Evolutionary conservation across 1,140 invertebrate genomes (phyloP).

Genomic region (Pseudomyrmex gracilis): DNA sequence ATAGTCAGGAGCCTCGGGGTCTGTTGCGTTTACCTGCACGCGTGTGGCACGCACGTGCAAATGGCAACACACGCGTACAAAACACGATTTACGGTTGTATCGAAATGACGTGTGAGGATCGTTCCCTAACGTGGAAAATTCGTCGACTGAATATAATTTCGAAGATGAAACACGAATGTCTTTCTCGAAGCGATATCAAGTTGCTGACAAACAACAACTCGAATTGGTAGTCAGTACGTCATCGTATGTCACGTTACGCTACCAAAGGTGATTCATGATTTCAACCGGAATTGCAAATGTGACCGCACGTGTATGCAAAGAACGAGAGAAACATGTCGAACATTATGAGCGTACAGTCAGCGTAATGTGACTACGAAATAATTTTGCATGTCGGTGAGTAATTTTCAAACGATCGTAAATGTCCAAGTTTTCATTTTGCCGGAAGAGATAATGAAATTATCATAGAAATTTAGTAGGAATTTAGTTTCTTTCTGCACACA

Average conservation of each 20-base stretch:
- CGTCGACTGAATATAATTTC: conserved; percentile 32
- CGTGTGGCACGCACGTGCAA: conserved; percentile 65
- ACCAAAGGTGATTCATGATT: conserved; percentile 61
- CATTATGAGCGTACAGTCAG: conserved; percentile 20
- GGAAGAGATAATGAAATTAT: conserved; percentile 13
- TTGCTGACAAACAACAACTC: neutral
- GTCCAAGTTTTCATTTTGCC: neutral
- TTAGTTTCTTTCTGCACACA: neutral
- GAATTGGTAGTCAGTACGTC: conserved; percentile 53
- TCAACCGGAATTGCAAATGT: conserved; percentile 41
- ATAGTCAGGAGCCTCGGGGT: conserved; percentile 73
- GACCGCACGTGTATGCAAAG: neutral
- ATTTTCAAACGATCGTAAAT: conserved; percentile 1
- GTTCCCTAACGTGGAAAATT: conserved; percentile 38
- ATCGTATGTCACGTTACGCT: conserved; percentile 52
- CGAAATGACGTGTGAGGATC: conserved; percentile 41
- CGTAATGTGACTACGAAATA: conserved; percentile 28
- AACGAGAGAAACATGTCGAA: conserved; percentile 23
- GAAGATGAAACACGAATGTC: neutral
- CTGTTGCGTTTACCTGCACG: conserved; percentile 72
- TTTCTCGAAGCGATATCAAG: neutral
- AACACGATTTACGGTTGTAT: conserved; percentile 23
- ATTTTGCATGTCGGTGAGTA: conserved; percentile 4
- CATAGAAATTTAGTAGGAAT: neutral
- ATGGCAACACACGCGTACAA: conserved; percentile 46